Base-by-base conservation (phyloP, 2,797 vertebrate species). In the Miichthys miiuy region DNA sequence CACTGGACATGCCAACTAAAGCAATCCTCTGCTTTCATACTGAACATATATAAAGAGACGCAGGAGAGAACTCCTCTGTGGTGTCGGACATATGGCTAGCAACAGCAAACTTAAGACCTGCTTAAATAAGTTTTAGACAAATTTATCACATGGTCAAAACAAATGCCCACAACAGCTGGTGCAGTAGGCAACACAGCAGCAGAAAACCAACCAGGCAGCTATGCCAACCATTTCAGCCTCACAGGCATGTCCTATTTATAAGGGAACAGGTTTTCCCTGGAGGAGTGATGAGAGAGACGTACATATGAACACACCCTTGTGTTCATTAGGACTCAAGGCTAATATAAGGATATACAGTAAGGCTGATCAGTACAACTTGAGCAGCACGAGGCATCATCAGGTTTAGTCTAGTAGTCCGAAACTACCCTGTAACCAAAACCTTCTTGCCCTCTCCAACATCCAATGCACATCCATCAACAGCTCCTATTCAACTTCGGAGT, bases 161-260 rank as follows among this genome's bases (percentile, higher is more conserved):
- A 87, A 80, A 85, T 83, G 76, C 65, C 61, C 1, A n/a, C 68
- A 82, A 67, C 89, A 91, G 87, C 83, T 91, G 81, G 69, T 38
- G 70, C 64, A 77, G 46, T 64, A 51, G 56, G 60, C 72, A 70
- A 79, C 79, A 68, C 56, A 50, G 83, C 74, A 75, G 71, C 64
- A 80, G 72, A 83, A 78, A 84, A 77, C 42, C 50, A 58, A 79
- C 17, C 55, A 68, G 66, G 72, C 65, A 88, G 80, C 58, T 64
- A 91, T 89, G 75, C 51, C 41, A 83, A 84, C 56, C 51, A 89
- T 88, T 80, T 73, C 21, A 56, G 68, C 72, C 74, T 77, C 64
- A 76, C 34, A 80, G 73, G 73, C 78, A 46, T 66, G 83, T 75
- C 72, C 83, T 91, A 88, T 91, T 90, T 89, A 87, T 88, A 89